phyloP scores from a whole-genome alignment of 2,888 invertebrate genomes.

The Nephrotoma appendiculata region DNA sequence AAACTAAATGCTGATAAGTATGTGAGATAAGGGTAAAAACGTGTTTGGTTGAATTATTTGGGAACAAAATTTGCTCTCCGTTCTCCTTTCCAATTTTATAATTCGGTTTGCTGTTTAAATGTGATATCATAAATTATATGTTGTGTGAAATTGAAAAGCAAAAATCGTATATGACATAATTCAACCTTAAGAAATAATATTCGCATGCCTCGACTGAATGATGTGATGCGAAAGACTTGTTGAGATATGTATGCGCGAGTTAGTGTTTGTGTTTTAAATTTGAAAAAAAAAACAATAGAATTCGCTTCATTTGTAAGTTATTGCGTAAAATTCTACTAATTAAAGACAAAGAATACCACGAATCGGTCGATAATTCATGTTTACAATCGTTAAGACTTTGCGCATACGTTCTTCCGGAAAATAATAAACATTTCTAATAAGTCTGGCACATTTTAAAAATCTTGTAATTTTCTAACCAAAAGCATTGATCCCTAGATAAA shows the following conservation, averaged over 20 bases:
- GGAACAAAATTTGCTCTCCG: neutral
- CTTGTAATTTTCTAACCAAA: too few species aligned
- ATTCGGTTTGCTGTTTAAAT: neutral
- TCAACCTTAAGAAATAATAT: neutral
- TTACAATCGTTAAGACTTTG: too few species aligned
- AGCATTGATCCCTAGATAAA: too few species aligned
- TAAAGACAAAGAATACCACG: too few species aligned
- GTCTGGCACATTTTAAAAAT: too few species aligned
- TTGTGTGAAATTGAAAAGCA: neutral
- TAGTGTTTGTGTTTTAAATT: neutral
- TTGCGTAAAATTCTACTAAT: too few species aligned
- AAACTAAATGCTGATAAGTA: neutral
- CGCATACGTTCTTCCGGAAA: too few species aligned
- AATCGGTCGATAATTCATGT: too few species aligned
- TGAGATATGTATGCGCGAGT: neutral
- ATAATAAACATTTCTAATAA: too few species aligned
- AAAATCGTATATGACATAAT: neutral
- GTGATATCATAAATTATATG: neutral
- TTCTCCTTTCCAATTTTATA: neutral
- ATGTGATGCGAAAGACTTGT: neutral
- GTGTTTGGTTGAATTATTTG: neutral
- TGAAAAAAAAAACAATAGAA: too few species aligned
- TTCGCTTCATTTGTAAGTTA: neutral
- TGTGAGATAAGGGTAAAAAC: neutral
- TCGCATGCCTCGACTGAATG: neutral